phyloP scores from a whole-genome alignment of 1,140 invertebrate species.

The Sipha flava region DNA sequence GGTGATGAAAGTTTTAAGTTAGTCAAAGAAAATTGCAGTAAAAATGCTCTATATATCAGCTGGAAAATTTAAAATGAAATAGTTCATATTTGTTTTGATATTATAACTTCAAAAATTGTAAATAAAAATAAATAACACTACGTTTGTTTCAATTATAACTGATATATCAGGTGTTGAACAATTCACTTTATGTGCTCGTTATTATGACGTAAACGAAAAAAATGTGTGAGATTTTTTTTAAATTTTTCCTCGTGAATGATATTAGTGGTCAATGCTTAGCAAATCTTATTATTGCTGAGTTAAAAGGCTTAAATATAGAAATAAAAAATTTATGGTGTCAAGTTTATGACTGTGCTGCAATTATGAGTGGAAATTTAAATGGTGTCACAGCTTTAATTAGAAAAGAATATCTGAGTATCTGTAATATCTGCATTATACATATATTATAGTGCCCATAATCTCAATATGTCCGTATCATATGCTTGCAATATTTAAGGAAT shows the following conservation, averaged over 20 bases:
- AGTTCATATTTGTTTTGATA: constrained; percentile 28
- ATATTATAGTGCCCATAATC: too few relatives aligned
- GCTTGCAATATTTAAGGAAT: constrained; percentile 13
- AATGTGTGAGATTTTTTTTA: constrained; percentile 35
- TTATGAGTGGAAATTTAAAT: constrained; percentile 36
- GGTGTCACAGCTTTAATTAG: constrained; percentile 41
- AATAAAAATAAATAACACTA: constrained; percentile 26
- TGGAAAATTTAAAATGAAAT: constrained; percentile 36
- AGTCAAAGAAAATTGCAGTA: not conserved
- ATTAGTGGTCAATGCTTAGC: constrained; percentile 35
- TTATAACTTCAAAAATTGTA: constrained; percentile 29
- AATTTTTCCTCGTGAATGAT: constrained; percentile 37
- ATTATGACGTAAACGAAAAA: constrained; percentile 15
- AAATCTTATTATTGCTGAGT: not conserved
- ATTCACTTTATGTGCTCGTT: constrained; percentile 34
- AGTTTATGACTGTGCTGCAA: constrained; percentile 40
- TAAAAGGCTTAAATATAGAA: not conserved
- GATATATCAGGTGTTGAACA: constrained; percentile 34
- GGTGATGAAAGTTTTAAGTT: constrained; percentile 32
- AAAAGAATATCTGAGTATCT: constrained; percentile 37
- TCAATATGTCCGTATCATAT: not conserved
- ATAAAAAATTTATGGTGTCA: constrained; percentile 31
- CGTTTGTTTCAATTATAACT: constrained; percentile 26
- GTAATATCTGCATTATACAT: constrained; percentile 36
- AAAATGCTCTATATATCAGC: constrained; percentile 30